Conservation (phyloP, 23 tunicate species). For the Botrylloides violaceus region DNA sequence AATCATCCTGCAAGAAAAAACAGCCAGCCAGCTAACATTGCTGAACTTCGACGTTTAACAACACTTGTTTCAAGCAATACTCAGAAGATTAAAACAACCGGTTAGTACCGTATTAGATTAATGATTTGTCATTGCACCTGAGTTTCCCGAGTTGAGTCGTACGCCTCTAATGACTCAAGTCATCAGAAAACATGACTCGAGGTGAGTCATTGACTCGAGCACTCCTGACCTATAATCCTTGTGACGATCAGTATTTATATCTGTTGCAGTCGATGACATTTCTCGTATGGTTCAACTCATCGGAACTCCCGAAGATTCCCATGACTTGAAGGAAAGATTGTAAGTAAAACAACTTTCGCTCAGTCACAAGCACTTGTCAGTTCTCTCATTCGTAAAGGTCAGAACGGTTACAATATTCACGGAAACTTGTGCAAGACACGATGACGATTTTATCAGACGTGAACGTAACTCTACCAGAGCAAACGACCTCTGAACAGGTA, state of each 20-base stretch:
- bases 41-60: neutral
- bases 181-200: too few species aligned
- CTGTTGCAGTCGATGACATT: neutral
- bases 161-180: too few species aligned
- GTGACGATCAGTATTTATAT: too few species aligned
- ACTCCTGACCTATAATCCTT: too few species aligned
- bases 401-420: neutral
- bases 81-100: neutral
- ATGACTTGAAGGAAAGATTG: neutral
- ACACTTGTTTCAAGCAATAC: neutral
- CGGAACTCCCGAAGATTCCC: neutral
- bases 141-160: too few species aligned
- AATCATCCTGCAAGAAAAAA: neutral
- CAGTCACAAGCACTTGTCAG: neutral
- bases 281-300: neutral
- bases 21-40: neutral
- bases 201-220: too few species aligned
- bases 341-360: neutral
- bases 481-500: neutral
- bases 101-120: too few species aligned
- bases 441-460: neutral
- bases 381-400: neutral
- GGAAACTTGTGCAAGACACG: neutral
- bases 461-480: neutral
- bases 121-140: too few species aligned